These are phyloP conservation scores for Ceryle rudis DNA, from an alignment of 2,797 vertebrate genomes.

Conservation along the genomic window DNA sequence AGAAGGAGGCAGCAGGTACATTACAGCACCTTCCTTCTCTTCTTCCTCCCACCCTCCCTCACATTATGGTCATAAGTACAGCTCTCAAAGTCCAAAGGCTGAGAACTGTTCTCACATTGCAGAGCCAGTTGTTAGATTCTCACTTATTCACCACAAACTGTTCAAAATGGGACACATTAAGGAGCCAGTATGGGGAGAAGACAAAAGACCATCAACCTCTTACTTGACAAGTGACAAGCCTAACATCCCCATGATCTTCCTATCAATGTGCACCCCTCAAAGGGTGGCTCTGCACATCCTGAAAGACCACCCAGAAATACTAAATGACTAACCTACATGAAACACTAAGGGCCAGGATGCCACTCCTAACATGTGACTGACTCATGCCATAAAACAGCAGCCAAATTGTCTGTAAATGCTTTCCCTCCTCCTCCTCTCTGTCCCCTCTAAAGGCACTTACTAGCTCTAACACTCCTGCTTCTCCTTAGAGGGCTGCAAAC, in stretches of 20 bases:
- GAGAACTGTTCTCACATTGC: constrained; percentile 24
- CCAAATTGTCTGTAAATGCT: not conserved
- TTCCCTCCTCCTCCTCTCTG: not conserved
- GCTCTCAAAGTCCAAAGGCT: not conserved
- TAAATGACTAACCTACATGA: not conserved
- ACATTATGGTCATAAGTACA: not conserved
- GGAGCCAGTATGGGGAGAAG: not conserved
- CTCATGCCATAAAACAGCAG: not conserved
- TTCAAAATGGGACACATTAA: not conserved
- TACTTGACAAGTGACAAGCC: not conserved
- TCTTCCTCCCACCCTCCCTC: not conserved
- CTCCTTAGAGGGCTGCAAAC: not conserved
- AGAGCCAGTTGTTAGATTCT: constrained; percentile 45
- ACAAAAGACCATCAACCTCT: not conserved
- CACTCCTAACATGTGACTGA: not conserved
- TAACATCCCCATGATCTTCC: not conserved
- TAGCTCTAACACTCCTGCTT: not conserved
- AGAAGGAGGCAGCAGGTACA: not conserved
- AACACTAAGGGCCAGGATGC: not conserved
- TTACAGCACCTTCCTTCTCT: not conserved
- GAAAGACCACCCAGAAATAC: not conserved
- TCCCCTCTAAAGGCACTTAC: not conserved
- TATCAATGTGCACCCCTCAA: not conserved
- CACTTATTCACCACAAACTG: not conserved
- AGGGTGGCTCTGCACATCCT: not conserved